phyloP scores from a whole-genome alignment of 2,113 vertebrate genomes.

The Anas platyrhynchos region DNA sequence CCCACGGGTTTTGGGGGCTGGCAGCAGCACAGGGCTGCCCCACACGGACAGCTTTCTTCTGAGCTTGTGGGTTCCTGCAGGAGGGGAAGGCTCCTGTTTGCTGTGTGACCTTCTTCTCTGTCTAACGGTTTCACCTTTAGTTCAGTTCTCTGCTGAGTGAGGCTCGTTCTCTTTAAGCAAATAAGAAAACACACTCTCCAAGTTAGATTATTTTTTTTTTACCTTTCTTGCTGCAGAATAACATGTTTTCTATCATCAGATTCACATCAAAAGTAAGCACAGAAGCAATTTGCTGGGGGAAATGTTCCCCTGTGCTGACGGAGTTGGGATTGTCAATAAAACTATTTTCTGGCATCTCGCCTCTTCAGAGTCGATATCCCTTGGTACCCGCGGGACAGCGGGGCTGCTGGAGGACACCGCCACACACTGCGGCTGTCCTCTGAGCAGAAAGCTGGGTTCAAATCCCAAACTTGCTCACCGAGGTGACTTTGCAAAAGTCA shows the following conservation, averaged over 20 bases:
- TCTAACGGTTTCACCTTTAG: neutral
- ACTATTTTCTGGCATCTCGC: neutral
- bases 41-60: neutral
- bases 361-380: neutral
- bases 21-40: no score
- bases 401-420: neutral
- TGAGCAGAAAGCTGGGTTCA: neutral
- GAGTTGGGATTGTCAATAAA: neutral
- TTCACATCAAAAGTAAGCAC: neutral
- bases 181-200: neutral
- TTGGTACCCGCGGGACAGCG: neutral
- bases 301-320: neutral
- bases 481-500: neutral
- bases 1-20: no score
- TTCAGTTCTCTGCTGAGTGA: neutral
- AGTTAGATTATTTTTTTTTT: neutral
- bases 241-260: neutral
- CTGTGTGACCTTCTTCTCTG: neutral
- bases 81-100: neutral
- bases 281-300: neutral
- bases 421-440: fast-evolving
- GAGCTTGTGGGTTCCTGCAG: neutral
- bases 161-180: neutral
- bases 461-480: neutral
- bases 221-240: neutral